Percentiles rank a stretch among this genome's conserved stretches.
These are phyloP conservation scores for Lepidochrysops patricia DNA, from an alignment of 2,888 invertebrate genomes.

Conservation along the genomic window DNA sequence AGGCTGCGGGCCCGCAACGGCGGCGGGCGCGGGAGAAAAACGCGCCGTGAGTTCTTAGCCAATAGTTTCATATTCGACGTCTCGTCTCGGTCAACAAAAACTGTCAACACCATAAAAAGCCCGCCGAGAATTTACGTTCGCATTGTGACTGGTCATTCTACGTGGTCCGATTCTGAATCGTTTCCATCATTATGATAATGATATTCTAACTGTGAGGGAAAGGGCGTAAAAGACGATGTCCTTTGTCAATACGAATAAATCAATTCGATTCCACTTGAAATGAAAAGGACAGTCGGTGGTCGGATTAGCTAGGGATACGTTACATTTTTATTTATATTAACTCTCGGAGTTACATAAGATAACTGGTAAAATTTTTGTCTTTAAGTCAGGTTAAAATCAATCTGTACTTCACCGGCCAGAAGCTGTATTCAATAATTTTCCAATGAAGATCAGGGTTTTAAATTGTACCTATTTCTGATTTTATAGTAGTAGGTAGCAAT, in stretches of 20 bases:
- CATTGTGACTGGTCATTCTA: not conserved
- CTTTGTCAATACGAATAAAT: slow-evolving; percentile 43
- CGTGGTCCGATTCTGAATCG: slow-evolving; percentile 16
- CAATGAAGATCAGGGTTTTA: too few relatives aligned
- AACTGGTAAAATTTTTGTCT: too few relatives aligned
- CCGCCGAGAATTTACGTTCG: not conserved
- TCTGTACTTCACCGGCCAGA: too few relatives aligned
- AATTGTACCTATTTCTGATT: too few relatives aligned
- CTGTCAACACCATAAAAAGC: not conserved
- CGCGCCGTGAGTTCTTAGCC: too few relatives aligned
- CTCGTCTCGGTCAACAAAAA: slow-evolving; percentile 1
- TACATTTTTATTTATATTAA: slow-evolving; percentile 45
- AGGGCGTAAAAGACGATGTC: slow-evolving; percentile 44
- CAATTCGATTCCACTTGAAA: slow-evolving; percentile 43
- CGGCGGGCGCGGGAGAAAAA: too few relatives aligned
- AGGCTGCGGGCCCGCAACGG: too few relatives aligned
- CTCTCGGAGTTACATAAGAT: slow-evolving; percentile 28
- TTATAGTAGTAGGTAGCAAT: too few relatives aligned
- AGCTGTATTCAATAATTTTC: too few relatives aligned
- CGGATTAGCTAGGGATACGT: slow-evolving; percentile 56
- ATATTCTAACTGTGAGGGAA: slow-evolving; percentile 27
- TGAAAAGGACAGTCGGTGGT: slow-evolving; percentile 45
- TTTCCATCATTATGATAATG: slow-evolving; percentile 55
- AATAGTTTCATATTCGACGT: not conserved
- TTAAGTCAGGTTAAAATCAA: too few relatives aligned